A percentile compares a stretch with the other conserved stretches of the same genome.
phyloP scores from a whole-genome alignment of 2,113 vertebrate species.

The Ageneiosus marmoratus region DNA sequence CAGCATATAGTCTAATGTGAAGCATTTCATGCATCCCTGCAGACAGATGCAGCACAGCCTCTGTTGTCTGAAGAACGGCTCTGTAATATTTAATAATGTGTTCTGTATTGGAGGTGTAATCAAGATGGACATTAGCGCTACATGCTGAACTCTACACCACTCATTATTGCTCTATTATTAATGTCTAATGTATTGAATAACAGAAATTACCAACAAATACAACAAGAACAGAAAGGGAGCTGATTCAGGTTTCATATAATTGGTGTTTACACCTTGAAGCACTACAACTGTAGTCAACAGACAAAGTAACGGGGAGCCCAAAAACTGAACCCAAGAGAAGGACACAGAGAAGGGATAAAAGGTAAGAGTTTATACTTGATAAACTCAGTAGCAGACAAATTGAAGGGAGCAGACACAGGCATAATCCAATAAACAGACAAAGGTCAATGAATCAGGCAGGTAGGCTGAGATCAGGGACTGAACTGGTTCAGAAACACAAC shows the following conservation, averaged over 20 bases:
- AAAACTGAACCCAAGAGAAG: too few relatives aligned
- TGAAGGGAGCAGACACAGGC: too few relatives aligned
- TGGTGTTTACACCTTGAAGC: neutral
- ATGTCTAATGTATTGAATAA: neutral
- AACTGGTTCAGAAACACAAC: too few relatives aligned
- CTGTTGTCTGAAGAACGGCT: slow-evolving; percentile 16
- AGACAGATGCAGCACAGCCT: slow-evolving; percentile 25
- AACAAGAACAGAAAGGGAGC: neutral
- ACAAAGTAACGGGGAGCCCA: too few relatives aligned
- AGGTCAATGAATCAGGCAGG: too few relatives aligned
- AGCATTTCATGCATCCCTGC: slow-evolving; percentile 49
- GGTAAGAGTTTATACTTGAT: too few relatives aligned
- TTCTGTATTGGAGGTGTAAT: slow-evolving; percentile 4
- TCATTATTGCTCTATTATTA: slow-evolving; percentile 9
- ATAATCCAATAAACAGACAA: too few relatives aligned
- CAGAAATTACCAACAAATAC: neutral
- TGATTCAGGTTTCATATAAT: neutral
- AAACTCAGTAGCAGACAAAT: too few relatives aligned
- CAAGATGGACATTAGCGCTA: neutral
- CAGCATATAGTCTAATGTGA: slow-evolving; percentile 60
- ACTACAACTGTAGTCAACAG: neutral
- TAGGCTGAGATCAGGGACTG: too few relatives aligned
- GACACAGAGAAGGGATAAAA: too few relatives aligned
- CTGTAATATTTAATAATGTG: neutral
- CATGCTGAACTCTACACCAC: neutral